A percentile compares a stretch with the other conserved stretches of the same genome.
These are phyloP conservation scores for Rhinophrynus dorsalis DNA, from an alignment of 2,797 vertebrate species.

Conservation along the genomic window DNA sequence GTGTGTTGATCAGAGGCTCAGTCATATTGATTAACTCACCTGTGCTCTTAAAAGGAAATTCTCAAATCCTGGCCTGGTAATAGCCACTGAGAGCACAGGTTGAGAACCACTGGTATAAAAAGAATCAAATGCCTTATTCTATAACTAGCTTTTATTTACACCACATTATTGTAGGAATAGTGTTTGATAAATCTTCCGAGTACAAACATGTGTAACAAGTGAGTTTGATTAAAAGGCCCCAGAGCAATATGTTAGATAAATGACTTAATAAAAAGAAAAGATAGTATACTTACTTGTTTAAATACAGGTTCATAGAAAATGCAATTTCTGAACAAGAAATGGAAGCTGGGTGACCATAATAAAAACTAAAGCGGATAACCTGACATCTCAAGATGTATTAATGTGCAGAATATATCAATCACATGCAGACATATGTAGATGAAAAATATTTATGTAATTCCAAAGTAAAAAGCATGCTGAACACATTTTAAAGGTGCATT, in stretches of 20 bases:
- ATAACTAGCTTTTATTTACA: too few relatives aligned
- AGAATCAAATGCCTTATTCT: too few relatives aligned
- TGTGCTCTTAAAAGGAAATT: too few relatives aligned
- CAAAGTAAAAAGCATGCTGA: slow-evolving; percentile 14
- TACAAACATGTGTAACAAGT: not conserved
- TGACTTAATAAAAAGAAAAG: slow-evolving; percentile 52
- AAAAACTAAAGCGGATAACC: slow-evolving; percentile 55
- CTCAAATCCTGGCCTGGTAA: too few relatives aligned
- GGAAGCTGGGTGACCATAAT: slow-evolving; percentile 66
- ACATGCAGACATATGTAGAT: slow-evolving; percentile 42
- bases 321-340: slow-evolving; percentile 66
- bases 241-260: not conserved
- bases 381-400: slow-evolving; percentile 19
- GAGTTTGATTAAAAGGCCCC: not conserved
- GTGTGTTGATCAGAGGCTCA: too few relatives aligned
- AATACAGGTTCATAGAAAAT: slow-evolving; percentile 72
- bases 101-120: too few relatives aligned
- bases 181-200: too few relatives aligned
- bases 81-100: too few relatives aligned
- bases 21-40: too few relatives aligned
- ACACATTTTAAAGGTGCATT: slow-evolving; percentile 18
- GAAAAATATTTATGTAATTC: not conserved
- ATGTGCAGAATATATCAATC: slow-evolving; percentile 2
- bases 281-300: slow-evolving; percentile 72
- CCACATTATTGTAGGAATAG: too few relatives aligned